A percentile compares a stretch with the other conserved stretches of the same genome.
These are phyloP conservation scores for Mus spretus DNA, from an alignment of 2,797 vertebrate species.

Conservation along the genomic window DNA sequence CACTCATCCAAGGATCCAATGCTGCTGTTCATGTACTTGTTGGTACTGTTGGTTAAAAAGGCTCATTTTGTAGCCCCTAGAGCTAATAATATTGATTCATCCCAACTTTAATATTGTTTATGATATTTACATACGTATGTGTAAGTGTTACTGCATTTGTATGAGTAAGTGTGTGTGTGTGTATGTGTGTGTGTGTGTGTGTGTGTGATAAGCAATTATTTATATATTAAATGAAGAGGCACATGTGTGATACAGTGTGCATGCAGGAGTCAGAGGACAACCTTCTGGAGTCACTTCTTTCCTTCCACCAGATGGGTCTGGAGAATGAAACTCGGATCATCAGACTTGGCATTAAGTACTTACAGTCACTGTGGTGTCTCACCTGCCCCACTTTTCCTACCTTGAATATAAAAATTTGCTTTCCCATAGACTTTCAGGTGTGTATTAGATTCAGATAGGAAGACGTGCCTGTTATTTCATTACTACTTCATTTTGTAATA, in stretches of 20 bases:
- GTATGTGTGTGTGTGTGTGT: too few species aligned
- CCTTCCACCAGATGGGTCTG: too few species aligned
- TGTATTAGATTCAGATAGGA: conserved; percentile 37
- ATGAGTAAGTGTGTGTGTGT: neutral
- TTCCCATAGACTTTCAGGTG: neutral
- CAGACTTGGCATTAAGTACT: neutral
- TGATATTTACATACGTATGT: neutral
- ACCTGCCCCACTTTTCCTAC: neutral
- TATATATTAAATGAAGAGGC: too few species aligned
- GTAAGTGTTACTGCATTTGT: neutral
- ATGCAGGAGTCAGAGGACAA: neutral
- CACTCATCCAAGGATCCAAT: neutral
- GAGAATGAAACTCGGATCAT: neutral
- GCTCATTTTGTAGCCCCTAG: neutral
- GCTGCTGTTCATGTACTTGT: conserved; percentile 3
- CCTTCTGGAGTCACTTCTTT: neutral
- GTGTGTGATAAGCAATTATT: too few species aligned
- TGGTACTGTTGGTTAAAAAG: neutral
- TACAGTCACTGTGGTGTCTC: neutral
- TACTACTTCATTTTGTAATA: conserved; percentile 23
- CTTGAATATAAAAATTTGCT: conserved; percentile 24
- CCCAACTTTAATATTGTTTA: neutral
- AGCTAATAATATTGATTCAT: conserved; percentile 5
- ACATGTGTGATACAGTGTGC: neutral
- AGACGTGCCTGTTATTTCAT: neutral